A percentile compares a stretch with the other conserved stretches of the same genome.
These are phyloP conservation scores for Percopsis omiscomaycus DNA, from an alignment of 2,797 vertebrate species.

Conservation along the genomic window DNA sequence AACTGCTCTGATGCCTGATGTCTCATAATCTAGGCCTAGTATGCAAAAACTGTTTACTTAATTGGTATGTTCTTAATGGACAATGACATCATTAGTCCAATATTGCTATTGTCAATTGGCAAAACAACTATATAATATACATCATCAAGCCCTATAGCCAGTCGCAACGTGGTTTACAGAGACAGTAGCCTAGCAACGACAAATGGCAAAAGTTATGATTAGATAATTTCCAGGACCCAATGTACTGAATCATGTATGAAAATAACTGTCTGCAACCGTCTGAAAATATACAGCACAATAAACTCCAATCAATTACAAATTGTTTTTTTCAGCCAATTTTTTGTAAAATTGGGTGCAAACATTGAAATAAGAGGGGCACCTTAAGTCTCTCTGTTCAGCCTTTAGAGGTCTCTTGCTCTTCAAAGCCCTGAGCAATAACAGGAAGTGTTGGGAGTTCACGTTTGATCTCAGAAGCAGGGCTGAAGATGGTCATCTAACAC, in stretches of 20 bases:
- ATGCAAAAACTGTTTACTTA: neutral
- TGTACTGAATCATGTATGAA: neutral
- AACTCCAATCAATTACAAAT: neutral
- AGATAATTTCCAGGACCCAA: slow-evolving; percentile 8
- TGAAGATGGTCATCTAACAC: slow-evolving; percentile 25
- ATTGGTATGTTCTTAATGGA: neutral
- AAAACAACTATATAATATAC: neutral
- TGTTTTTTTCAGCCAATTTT: neutral
- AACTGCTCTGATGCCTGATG: neutral
- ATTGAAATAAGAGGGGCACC: neutral
- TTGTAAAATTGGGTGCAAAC: neutral
- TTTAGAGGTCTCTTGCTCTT: slow-evolving; percentile 1
- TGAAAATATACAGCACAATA: neutral
- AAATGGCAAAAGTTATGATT: slow-evolving; percentile 6
- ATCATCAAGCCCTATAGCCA: neutral
- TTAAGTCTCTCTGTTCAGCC: slow-evolving; percentile 2
- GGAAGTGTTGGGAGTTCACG: slow-evolving; percentile 12
- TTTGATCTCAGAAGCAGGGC: slow-evolving; percentile 37
- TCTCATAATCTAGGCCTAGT: neutral
- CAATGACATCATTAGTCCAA: too few species aligned
- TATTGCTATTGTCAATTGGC: neutral
- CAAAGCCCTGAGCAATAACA: slow-evolving; percentile 16
- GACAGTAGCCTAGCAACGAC: slow-evolving; percentile 56
- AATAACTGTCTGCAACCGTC: neutral
- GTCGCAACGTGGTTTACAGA: neutral